Evolutionary conservation across 2,888 invertebrate species (phyloP).

Genomic region (Phortica okadai): DNA sequence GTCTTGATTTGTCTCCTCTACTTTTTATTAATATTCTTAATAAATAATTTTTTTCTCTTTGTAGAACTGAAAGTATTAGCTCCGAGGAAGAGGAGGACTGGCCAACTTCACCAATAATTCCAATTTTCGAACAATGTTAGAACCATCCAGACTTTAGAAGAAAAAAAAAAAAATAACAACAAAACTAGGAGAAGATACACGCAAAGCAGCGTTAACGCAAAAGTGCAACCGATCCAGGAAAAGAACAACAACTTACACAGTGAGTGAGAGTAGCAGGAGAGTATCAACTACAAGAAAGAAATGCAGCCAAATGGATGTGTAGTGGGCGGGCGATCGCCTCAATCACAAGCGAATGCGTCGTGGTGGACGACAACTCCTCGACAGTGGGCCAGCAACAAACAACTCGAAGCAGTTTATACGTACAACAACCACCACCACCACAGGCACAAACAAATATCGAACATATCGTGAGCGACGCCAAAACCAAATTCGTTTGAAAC

Average conservation of each 20-base stretch:
- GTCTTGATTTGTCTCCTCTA: constrained; percentile 38
- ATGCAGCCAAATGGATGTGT: constrained; percentile 26
- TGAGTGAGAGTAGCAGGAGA: constrained; percentile 19
- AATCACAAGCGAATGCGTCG: neutral
- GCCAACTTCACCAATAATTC: constrained; percentile 81
- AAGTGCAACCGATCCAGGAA: neutral
- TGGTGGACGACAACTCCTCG: no score
- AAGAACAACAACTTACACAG: neutral
- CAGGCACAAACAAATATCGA: no score
- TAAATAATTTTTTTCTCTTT: constrained; percentile 44
- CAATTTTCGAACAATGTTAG: constrained; percentile 78
- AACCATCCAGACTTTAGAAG: constrained; percentile 44
- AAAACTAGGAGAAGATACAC: constrained; percentile 35
- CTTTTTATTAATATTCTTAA: constrained; percentile 27
- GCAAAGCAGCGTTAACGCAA: constrained; percentile 10
- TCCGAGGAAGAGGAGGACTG: constrained; percentile 80
- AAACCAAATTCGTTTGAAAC: no score
- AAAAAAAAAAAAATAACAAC: constrained; percentile 33
- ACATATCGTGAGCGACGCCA: no score
- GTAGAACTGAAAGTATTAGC: constrained; percentile 81
- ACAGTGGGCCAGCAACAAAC: no score
- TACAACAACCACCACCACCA: no score
- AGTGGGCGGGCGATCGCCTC: neutral
- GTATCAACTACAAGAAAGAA: constrained; percentile 49
- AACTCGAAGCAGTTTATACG: no score